Evolutionary conservation across 2,888 invertebrate species (phyloP).

Genomic region (Pammene fasciana): DNA sequence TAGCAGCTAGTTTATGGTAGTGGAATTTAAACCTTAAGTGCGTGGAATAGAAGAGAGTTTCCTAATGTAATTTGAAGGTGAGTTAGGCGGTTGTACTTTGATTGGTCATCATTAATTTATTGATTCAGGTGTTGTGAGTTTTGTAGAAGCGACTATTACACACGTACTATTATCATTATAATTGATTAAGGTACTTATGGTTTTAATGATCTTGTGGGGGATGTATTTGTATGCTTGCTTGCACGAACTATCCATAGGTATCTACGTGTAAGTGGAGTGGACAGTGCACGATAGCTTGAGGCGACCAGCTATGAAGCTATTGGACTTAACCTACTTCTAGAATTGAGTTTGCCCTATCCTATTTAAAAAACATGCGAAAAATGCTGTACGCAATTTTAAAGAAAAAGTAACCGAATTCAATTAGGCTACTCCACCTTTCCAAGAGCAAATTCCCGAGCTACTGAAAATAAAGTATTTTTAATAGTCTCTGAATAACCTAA

Average conservation of each 20-base stretch:
- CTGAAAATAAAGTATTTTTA: too few species aligned
- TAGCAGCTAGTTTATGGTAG: background rate
- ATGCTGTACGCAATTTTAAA: too few species aligned
- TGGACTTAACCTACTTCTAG: too few species aligned
- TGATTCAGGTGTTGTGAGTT: conserved; percentile 25
- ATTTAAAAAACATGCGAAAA: too few species aligned
- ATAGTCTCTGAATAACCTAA: too few species aligned
- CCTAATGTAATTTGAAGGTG: background rate
- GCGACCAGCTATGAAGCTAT: too few species aligned
- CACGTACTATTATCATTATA: conserved; percentile 14
- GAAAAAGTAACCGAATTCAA: too few species aligned
- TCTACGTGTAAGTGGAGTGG: background rate
- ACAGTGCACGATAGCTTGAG: background rate
- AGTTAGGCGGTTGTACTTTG: background rate
- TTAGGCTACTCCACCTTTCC: too few species aligned
- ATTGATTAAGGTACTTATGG: conserved; percentile 14
- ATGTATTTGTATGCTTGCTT: background rate
- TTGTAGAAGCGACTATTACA: conserved; percentile 20
- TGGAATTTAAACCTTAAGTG: background rate
- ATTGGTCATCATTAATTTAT: conserved; percentile 14
- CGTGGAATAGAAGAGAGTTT: background rate
- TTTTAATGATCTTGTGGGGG: conserved; percentile 3
- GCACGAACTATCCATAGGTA: background rate
- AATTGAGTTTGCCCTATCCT: too few species aligned
- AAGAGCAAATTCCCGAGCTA: too few species aligned